Percentiles rank a stretch among this genome's conserved stretches.
Conservation (phyloP, 2,888 invertebrate genomes). For the Eupithecia exiguata region DNA sequence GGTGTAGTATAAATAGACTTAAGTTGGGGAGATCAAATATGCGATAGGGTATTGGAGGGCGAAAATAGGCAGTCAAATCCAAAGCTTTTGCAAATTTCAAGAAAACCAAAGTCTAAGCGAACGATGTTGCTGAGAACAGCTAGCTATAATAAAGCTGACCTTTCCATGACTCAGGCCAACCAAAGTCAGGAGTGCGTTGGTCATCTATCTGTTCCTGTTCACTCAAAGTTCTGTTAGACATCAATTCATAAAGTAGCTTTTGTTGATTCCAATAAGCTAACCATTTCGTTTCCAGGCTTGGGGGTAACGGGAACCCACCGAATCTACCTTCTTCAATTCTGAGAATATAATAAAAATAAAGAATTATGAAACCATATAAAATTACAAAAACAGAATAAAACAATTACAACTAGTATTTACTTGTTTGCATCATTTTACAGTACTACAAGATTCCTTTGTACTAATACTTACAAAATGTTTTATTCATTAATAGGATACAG, state of each 20-base stretch:
- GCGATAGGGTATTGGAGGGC: no score
- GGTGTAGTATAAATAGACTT: no score
- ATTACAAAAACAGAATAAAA: no score
- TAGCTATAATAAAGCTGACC: background rate
- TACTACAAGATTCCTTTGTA: no score
- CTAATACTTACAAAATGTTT: no score
- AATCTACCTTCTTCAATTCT: background rate
- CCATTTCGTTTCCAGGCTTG: fast-evolving
- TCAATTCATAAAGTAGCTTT: no score
- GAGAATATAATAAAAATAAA: background rate
- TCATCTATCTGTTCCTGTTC: background rate
- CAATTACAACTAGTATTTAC: no score
- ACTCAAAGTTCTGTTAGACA: background rate
- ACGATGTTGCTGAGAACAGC: background rate
- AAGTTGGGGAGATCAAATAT: no score
- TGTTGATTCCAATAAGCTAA: no score
- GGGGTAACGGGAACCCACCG: background rate
- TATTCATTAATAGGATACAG: no score
- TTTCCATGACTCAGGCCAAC: background rate
- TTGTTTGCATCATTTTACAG: no score
- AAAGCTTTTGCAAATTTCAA: background rate
- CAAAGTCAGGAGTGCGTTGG: background rate
- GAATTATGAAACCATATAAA: no score
- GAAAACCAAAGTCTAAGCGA: background rate
- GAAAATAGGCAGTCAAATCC: background rate